Conservation (phyloP, 2,113 vertebrate species). For the Silurus asotus region DNA sequence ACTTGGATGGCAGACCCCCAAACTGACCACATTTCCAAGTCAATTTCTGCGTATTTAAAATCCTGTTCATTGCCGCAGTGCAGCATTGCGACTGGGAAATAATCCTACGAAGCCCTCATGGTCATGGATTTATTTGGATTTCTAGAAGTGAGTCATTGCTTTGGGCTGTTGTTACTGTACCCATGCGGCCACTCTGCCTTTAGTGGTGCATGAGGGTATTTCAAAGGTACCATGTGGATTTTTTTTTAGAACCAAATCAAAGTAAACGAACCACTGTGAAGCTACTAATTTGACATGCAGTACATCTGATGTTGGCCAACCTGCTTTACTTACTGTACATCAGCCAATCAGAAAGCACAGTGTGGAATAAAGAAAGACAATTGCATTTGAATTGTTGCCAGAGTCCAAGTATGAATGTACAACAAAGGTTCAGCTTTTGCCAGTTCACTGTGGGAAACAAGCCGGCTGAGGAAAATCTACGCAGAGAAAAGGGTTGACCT, state of each 20-base stretch:
- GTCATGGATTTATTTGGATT: conserved; percentile 38
- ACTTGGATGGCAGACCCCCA: neutral
- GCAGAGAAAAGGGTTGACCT: neutral
- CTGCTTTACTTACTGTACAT: neutral
- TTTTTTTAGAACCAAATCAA: conserved; percentile 36
- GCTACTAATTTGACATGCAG: conserved; percentile 35
- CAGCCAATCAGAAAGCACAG: neutral
- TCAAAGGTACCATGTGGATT: conserved; percentile 32
- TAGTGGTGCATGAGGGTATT: conserved; percentile 28
- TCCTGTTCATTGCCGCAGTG: conserved; percentile 1
- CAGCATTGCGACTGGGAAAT: neutral
- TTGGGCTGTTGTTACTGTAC: conserved; percentile 25
- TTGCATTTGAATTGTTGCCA: neutral
- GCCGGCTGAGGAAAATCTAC: neutral
- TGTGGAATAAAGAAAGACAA: conserved; percentile 1
- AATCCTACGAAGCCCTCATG: conserved; percentile 4
- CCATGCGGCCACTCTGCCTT: conserved; percentile 13
- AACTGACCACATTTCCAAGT: neutral
- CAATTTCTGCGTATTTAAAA: neutral
- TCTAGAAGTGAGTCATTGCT: conserved; percentile 24
- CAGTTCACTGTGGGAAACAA: conserved; percentile 8
- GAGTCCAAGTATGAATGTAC: neutral
- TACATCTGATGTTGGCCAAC: conserved; percentile 17
- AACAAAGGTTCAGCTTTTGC: neutral
- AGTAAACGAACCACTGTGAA: conserved; percentile 32